phyloP scores from a whole-genome alignment of 2,113 vertebrate species.

The Ivindomyrus marchei region DNA sequence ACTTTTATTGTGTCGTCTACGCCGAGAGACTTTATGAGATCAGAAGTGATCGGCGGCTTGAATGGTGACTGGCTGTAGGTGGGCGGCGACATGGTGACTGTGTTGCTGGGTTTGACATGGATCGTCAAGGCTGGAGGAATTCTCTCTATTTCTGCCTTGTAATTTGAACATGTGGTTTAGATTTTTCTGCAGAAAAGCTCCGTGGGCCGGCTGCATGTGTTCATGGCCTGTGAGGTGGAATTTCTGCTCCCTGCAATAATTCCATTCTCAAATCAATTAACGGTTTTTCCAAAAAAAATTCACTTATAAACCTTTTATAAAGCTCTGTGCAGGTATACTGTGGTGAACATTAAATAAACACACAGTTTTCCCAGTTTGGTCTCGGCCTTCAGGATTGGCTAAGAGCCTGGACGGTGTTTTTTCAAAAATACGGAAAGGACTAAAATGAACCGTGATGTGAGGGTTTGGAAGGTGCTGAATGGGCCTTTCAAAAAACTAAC shows the following conservation, averaged over 20 bases:
- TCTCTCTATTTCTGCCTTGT: conserved; percentile 35
- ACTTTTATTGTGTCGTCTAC: conserved; percentile 13
- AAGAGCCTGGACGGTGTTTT: neutral
- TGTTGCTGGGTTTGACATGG: conserved; percentile 35
- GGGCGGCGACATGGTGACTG: conserved; percentile 34
- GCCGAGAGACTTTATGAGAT: conserved; percentile 31
- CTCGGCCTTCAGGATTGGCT: neutral
- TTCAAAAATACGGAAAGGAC: neutral
- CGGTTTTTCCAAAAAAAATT: neutral
- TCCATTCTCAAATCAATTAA: neutral
- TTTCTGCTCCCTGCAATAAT: neutral
- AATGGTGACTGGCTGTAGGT: conserved; percentile 37
- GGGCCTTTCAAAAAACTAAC: neutral
- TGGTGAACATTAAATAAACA: neutral
- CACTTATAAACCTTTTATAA: neutral
- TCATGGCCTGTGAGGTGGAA: neutral
- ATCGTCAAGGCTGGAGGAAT: conserved; percentile 39
- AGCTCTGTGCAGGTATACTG: neutral
- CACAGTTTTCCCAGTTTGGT: neutral
- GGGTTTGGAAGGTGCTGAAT: neutral
- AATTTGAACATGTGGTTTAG: conserved; percentile 37
- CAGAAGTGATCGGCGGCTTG: conserved; percentile 35
- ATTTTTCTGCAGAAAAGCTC: conserved; percentile 31
- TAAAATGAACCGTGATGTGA: neutral
- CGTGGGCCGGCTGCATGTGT: neutral